Evolutionary conservation across 2,888 invertebrate species (phyloP), one percentile per base, ranked within the genome.

Genomic region (Argyresthia goedartella): DNA sequence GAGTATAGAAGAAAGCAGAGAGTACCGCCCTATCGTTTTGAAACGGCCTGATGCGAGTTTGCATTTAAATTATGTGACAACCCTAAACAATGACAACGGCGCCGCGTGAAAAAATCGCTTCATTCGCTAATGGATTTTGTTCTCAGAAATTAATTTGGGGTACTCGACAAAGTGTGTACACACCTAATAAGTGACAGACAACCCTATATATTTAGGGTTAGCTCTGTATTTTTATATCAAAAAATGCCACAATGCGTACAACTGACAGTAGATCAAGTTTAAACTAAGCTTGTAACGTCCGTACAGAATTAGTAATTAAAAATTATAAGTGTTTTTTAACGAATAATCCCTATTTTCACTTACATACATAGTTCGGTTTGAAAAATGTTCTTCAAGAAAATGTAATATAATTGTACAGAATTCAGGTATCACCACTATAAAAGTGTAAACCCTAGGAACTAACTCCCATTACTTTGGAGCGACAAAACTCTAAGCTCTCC

Each of bases 131-230:
- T 85, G 82, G 78, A 82, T 84, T 81, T 81, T 81, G 80, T 82
- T 85, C 81, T 80, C 75, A 77, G 80, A 82, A 80, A 84, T 84
- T 84, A 81, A 84, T 85, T 84, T 80, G 77, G 82, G 82, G 82
- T 81, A 79, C 79, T 80, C 69, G 71, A 80, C 76, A 72, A 76
- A 76, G 63, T 73, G 66, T 76, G 81, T 79, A 77, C 73, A 68
- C 79, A 80, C 76, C 80, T 76, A 81, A 81, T 81, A 72, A 74
- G 64, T 62, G 55, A 58, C 66, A 65, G 55, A 58, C 66, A 65
- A 67, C 72, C 73, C 66, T 69, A 57, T n/a, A 57, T n/a, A n/a
- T 39, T 39, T n/a, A n/a, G 39, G n/a, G 39, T 39, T n/a, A 39
- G 39, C 3, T 9, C n/a, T n/a, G 14, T 14, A 42, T 43, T 14